Evolutionary conservation across 2,113 vertebrate species (phyloP), one percentile per base, ranked within the genome.

Genomic region (Trachemys scripta): DNA sequence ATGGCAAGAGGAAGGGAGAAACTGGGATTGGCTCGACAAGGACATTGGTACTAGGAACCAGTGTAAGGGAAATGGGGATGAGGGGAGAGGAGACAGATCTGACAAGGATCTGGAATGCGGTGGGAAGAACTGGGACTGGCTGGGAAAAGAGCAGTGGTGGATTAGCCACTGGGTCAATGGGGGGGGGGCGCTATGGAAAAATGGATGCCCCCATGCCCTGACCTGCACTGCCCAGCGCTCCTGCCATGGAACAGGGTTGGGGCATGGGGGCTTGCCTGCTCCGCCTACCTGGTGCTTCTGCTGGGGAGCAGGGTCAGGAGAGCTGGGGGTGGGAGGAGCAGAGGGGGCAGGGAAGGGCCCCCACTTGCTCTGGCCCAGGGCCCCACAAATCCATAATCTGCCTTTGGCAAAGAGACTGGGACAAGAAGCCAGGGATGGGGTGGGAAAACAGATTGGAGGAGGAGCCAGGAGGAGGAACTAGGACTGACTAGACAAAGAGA

Each of bases 11-110:
- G 14, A 95, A 93, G 92, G 20, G 27, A 91, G 90, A 96, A 90
- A 97, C 87, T 79, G 83, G 72, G 83, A 91, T 75, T 31, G 56
- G 49, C 81, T 90, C 65, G 90, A 84, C 50, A 96, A 92, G 76
- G 51, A 94, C 14, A 84, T 7, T 78, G 51, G 35, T 11, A 94
- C 53, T 80, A 72, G 8, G 53, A 76, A 45, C 50, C 42, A 82
- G 10, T 8, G 65, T 27, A 78, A 89, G 81, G 91, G 85, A 95
- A 94, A 92, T 27, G 4, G 59, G 13, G 72, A 87, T 84, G 84
- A 91, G 89, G 75, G 56, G 88, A 49, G 84, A 93, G 82, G 5
- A 87, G 92, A 45, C 9, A 89, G 9, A 62, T 31, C 69, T 53
- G 27, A 53, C 16, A 84, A 89, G 2, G 89, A 4, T 6, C 27